Evolutionary conservation across 2,113 vertebrate species (phyloP), one percentile per base, ranked within the genome.

Genomic region (Paracanthobrama guichenoti): DNA sequence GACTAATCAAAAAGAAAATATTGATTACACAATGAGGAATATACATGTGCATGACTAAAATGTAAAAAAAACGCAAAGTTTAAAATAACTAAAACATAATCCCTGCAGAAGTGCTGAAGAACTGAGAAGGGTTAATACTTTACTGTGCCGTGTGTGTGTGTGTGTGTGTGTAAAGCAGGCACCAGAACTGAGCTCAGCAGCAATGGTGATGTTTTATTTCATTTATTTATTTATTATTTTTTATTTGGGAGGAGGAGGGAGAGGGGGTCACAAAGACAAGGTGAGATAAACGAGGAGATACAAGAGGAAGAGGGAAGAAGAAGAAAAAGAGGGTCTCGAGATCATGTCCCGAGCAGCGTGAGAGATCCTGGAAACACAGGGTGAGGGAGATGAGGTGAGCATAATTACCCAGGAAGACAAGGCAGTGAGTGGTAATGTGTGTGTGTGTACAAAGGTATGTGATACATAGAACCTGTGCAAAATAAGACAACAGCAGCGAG

Each of bases 401-500:
- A 22, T 80, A 31, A 67, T 80, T 80, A 80, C 26, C 75, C 75
- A 64, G n/a, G n/a, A n/a, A n/a, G n/a, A n/a, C n/a, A n/a, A n/a
- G 2, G n/a, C 59, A n/a, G 42, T 59, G 46, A 74, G 78, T 77
- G 77, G n/a, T n/a, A n/a, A n/a, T 81, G 74, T 78, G 59, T 53
- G 78, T 75, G 22, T 75, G 75, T 76, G 50, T 66, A n/a, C n/a
- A n/a, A n/a, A n/a, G n/a, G 81, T 48, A 55, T 57, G 66, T 12
- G 86, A 79, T 18, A 48, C 75, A 14, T 3, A 10, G 53, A 89
- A 75, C 16, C 13, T 83, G 81, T 4, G 12, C 81, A 24, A 57
- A 73, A 72, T 28, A 42, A 87, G 77, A 60, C 12, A 69, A 55
- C 6, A 55, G n/a, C n/a, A n/a, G 12, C 18, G 10, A 66, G 42